These are phyloP conservation scores for Grallaria varia DNA, from an alignment of 2,113 vertebrate genomes.

Conservation along the genomic window DNA sequence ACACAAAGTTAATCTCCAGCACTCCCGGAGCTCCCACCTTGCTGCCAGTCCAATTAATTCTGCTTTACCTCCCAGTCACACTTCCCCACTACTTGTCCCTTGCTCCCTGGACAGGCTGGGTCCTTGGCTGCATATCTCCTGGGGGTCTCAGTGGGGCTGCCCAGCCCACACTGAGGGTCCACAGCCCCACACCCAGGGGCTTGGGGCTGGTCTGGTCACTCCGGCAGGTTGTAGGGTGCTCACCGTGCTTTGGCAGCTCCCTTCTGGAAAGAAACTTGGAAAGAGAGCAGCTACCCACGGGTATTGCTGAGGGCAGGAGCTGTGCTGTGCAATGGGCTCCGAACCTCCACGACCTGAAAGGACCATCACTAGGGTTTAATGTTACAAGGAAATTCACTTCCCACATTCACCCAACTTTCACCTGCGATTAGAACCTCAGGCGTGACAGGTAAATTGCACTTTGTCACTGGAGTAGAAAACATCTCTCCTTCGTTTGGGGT, in stretches of 20 bases:
- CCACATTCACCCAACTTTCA: not conserved
- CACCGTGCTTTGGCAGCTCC: not conserved
- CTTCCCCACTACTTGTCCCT: not conserved
- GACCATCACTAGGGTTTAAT: not conserved
- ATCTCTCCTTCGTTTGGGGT: not conserved
- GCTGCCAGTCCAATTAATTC: not conserved
- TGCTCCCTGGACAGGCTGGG: not conserved
- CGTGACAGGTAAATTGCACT: not conserved
- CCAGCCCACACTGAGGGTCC: rapidly evolving
- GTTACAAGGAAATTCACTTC: not conserved
- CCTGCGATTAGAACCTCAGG: not conserved
- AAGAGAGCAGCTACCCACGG: not conserved
- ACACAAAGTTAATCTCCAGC: not conserved
- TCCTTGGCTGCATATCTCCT: not conserved
- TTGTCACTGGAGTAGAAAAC: not conserved
- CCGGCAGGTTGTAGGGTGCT: not conserved
- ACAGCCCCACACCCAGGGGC: not conserved
- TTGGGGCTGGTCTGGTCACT: not conserved
- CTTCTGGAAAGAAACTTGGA: not conserved
- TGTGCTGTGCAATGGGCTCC: not conserved
- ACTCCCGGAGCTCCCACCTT: not conserved
- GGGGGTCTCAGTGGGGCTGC: not conserved
- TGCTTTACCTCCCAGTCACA: not conserved
- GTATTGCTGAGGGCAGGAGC: not conserved
- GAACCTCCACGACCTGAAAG: not conserved